Base-by-base conservation (phyloP, 2,888 invertebrate species). In the Spodoptera picta region DNA sequence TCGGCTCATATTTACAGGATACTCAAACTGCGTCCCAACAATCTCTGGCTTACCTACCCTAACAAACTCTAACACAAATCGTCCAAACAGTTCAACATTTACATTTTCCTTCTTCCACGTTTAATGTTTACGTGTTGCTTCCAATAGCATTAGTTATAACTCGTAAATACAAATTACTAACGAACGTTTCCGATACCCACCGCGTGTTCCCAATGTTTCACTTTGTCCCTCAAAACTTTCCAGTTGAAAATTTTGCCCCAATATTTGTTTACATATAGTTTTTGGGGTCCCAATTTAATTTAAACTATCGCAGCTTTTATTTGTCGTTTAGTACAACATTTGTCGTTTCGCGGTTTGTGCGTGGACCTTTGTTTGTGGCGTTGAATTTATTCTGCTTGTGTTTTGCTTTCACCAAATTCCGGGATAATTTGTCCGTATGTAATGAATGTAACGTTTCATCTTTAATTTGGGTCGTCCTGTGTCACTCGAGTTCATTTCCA, bases 261-360 rank as follows among this genome's bases (percentile, higher is more conserved):
- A 78, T 87, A 90, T 90, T 91, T 92, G 93, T 92, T 92, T 92
- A 90, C 89, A 87, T 88, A 87, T 87, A 91, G 91, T 93, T 93
- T 93, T 92, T 92, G 93, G 92, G 87, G 79, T 76, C 86, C 89
- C 90, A 93, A 93, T 93, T 94, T 92, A 93, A 93, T 93, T 94
- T 92, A 92, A 93, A 94, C 93, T 92, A 93, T 91, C 85, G 89
- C 84, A 70, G 91, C 90, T 92, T 92, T 93, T 93, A 93, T 92
- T 92, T 93, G 92, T 92, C 93, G 91, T 92, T 93, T 92, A 92
- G 90, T 89, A 86, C 85, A 90, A 90, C 90, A 89, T 91, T 91
- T 90, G 90, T 88, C 87, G 88, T 88, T 72, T 65, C 84, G 90
- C 81, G 91, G 91, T 87, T 79, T 82, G 84, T 76, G 81, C 85